Percentiles rank a stretch among this genome's conserved stretches.
Conservation (phyloP, 2,797 vertebrate genomes). For the Dicrostonyx torquatus region DNA sequence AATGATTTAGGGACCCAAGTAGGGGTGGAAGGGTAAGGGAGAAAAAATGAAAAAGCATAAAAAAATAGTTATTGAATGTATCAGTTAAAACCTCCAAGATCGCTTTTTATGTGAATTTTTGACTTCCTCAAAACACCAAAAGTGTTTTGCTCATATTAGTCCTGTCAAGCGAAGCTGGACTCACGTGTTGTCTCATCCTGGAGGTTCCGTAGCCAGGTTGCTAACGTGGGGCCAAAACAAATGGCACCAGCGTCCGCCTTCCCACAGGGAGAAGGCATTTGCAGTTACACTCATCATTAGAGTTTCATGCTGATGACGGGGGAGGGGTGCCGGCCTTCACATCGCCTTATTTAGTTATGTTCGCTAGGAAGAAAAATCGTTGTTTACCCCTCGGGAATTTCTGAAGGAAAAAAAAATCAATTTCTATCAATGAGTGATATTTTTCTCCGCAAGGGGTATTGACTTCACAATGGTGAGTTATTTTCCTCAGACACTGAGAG, state of each 20-base stretch:
- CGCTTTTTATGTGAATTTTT: neutral
- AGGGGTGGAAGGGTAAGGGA: neutral
- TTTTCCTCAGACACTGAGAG: constrained; percentile 75
- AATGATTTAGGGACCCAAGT: neutral
- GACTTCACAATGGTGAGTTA: constrained; percentile 79
- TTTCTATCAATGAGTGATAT: constrained; percentile 82
- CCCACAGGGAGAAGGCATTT: constrained; percentile 72
- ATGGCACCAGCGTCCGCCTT: constrained; percentile 55
- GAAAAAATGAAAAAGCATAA: neutral
- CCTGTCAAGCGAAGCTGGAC: neutral
- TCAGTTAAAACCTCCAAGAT: neutral
- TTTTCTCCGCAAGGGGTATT: constrained; percentile 84
- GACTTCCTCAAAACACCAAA: neutral
- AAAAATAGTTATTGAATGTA: neutral
- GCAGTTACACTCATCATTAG: constrained; percentile 71
- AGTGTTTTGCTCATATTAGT: neutral
- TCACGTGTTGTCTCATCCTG: neutral
- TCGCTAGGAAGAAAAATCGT: constrained; percentile 68
- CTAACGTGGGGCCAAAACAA: constrained; percentile 64
- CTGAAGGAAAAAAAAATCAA: constrained; percentile 81
- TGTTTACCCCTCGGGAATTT: constrained; percentile 81
- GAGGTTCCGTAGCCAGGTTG: neutral
- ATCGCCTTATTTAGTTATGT: constrained; percentile 69
- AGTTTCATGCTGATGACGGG: constrained; percentile 65
- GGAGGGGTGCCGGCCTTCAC: constrained; percentile 57